Evolutionary conservation across 2,113 vertebrate genomes (phyloP).

Genomic region (Psettodes erumei): DNA sequence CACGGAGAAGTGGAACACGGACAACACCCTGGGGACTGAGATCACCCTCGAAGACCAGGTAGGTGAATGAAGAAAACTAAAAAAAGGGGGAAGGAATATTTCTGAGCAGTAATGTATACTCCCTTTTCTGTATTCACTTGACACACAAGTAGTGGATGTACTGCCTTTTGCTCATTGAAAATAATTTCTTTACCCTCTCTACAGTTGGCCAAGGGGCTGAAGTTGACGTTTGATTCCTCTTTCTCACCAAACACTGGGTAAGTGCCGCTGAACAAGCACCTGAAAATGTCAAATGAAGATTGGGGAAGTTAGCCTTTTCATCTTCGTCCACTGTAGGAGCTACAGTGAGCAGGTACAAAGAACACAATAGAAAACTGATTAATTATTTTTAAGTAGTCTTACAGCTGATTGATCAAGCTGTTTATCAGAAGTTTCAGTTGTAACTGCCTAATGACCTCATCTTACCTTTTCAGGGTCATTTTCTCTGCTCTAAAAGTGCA

Average conservation of each 20-base stretch:
- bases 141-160: background rate
- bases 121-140: background rate
- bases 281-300: slow-evolving; percentile 18
- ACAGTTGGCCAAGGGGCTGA: slow-evolving; percentile 92
- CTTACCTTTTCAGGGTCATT: too few species aligned
- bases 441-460: too few species aligned
- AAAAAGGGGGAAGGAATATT: too few species aligned
- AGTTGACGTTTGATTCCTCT: slow-evolving; percentile 96
- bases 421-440: too few species aligned
- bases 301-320: background rate
- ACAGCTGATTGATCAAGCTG: too few species aligned
- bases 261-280: slow-evolving; percentile 38
- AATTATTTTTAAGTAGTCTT: too few species aligned
- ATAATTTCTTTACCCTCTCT: slow-evolving; percentile 12
- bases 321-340: too few species aligned
- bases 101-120: background rate
- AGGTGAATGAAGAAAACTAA: too few species aligned
- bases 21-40: slow-evolving; percentile 96
- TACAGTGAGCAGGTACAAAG: too few species aligned
- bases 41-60: slow-evolving; percentile 89
- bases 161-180: background rate
- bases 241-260: slow-evolving; percentile 99
- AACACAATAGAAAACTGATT: too few species aligned
- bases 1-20: slow-evolving; percentile 98
- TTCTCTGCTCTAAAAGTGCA: too few species aligned